phyloP scores from a whole-genome alignment of 2,888 invertebrate genomes.

The Epistrophella euchroma region DNA sequence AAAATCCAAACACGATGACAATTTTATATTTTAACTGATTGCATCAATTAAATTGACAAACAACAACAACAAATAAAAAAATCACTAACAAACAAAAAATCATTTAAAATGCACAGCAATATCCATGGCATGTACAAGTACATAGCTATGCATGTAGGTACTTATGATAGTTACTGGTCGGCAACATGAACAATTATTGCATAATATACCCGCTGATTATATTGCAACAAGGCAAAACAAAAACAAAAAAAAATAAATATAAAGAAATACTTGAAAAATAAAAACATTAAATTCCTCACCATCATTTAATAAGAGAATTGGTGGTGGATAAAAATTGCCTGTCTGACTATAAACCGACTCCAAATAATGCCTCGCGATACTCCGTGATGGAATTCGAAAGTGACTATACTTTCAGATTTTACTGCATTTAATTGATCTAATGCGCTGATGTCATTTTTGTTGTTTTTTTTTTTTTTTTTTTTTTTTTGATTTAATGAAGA shows the following conservation, averaged over 20 bases:
- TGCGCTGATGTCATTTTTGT: slow-evolving; percentile 29
- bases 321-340: slow-evolving; percentile 1
- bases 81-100: slow-evolving; percentile 29
- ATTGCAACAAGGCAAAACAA: slow-evolving; percentile 45
- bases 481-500: background rate
- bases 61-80: background rate
- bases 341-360: background rate
- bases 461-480: background rate
- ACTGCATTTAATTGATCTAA: slow-evolving; percentile 45
- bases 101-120: slow-evolving; percentile 63
- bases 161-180: slow-evolving; percentile 33
- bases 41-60: slow-evolving; percentile 56
- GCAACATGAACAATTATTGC: slow-evolving; percentile 70
- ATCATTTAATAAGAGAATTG: background rate
- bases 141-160: background rate
- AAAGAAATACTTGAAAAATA: slow-evolving; percentile 12
- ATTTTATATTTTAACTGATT: slow-evolving; percentile 58
- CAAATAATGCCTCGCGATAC: background rate
- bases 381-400: slow-evolving; percentile 60
- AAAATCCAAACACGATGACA: slow-evolving; percentile 60
- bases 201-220: slow-evolving; percentile 63
- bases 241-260: background rate
- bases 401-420: slow-evolving; percentile 22
- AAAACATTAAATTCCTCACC: slow-evolving; percentile 37
- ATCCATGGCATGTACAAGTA: slow-evolving; percentile 12